phyloP scores from a whole-genome alignment of 1,140 invertebrate genomes.

The Lysiphlebus fabarum region DNA sequence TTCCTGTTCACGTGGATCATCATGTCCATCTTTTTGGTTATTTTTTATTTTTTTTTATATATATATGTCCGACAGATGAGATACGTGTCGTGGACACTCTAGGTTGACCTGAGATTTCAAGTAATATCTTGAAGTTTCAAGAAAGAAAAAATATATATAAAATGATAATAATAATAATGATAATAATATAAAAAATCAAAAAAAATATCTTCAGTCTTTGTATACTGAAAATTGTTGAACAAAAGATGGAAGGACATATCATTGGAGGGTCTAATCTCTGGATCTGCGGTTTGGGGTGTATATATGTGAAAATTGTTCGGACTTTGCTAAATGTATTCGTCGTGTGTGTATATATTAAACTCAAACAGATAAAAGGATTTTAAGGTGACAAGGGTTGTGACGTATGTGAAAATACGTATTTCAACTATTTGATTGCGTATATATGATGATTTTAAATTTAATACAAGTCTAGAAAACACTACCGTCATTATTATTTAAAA shows the following conservation, averaged over 20 bases:
- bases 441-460: too few relatives aligned
- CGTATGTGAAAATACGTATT: slow-evolving; percentile 12
- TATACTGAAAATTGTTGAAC: too few relatives aligned
- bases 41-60: slow-evolving; percentile 6
- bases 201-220: too few relatives aligned
- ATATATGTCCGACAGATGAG: background rate
- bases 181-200: too few relatives aligned
- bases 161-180: too few relatives aligned
- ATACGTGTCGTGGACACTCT: slow-evolving; percentile 11
- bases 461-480: too few relatives aligned
- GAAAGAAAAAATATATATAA: background rate
- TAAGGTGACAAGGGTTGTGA: slow-evolving; percentile 27
- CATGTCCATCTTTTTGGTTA: slow-evolving; percentile 7
- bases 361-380: slow-evolving; percentile 22
- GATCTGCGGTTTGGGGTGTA: too few relatives aligned
- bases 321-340: slow-evolving; percentile 17
- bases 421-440: too few relatives aligned
- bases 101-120: background rate
- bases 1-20: slow-evolving; percentile 22
- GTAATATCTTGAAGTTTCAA: slow-evolving; percentile 1
- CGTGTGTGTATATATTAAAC: slow-evolving; percentile 9
- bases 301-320: slow-evolving; percentile 2
- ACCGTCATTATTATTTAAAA: too few relatives aligned
- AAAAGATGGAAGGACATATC: too few relatives aligned
- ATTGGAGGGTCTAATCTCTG: too few relatives aligned